These are phyloP conservation scores for Alfaro cultratus DNA, from an alignment of 2,797 vertebrate genomes.

Conservation along the genomic window DNA sequence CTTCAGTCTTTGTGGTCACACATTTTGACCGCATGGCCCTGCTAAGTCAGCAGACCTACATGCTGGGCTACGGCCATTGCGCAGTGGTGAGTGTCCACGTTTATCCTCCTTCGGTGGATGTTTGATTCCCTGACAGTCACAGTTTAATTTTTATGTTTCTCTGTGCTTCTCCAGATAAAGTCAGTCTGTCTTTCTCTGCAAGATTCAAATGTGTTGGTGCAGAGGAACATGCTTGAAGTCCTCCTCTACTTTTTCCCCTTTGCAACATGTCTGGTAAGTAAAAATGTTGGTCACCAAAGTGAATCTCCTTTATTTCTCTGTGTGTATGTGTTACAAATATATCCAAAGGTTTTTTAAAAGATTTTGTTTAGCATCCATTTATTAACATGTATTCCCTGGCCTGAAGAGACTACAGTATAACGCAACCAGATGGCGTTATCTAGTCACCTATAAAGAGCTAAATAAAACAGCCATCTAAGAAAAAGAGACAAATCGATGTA, in stretches of 20 bases:
- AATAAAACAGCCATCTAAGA: background rate
- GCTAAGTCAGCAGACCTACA: conserved; percentile 84
- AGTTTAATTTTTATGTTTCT: background rate
- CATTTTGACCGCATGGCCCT: conserved; percentile 87
- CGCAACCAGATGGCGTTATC: background rate
- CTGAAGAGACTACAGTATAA: background rate
- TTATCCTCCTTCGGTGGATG: background rate
- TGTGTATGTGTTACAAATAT: background rate
- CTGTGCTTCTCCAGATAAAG: conserved; percentile 82
- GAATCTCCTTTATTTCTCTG: background rate
- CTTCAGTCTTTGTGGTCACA: conserved; percentile 90
- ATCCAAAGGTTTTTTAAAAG: background rate
- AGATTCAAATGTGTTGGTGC: conserved; percentile 96
- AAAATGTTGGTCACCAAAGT: background rate
- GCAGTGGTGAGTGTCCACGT: conserved; percentile 83
- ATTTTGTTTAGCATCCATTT: background rate
- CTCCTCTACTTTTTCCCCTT: conserved; percentile 95
- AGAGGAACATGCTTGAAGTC: conserved; percentile 95
- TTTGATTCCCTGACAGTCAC: background rate
- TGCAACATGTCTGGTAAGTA: conserved; percentile 87
- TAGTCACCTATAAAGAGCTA: background rate
- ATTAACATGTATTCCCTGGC: background rate
- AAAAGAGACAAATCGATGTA: background rate
- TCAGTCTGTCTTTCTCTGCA: conserved; percentile 88
- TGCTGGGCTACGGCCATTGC: conserved; percentile 88